A percentile compares a stretch with the other conserved stretches of the same genome.
Evolutionary conservation across 1,140 invertebrate genomes (phyloP).

Genomic region (Telenomus remus): DNA sequence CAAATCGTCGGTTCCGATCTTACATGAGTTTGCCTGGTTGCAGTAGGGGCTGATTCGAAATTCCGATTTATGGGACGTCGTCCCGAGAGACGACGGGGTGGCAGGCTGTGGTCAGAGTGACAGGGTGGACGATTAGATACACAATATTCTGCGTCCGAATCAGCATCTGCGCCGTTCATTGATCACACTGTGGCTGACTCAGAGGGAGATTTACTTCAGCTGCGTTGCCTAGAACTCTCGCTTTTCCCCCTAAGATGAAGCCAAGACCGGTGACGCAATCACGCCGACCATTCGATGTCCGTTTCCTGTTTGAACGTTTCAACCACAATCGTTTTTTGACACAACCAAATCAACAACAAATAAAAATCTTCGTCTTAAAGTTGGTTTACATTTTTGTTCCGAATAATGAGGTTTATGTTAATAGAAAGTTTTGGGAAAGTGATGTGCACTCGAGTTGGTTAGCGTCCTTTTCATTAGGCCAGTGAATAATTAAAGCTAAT

Average conservation of each 20-base stretch:
- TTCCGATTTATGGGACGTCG: conserved; percentile 72
- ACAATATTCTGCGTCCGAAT: conserved; percentile 69
- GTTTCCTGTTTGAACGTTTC: no score
- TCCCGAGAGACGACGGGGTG: conserved; percentile 63
- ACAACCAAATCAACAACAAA: no score
- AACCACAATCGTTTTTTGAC: no score
- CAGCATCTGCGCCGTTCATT: conserved; percentile 72
- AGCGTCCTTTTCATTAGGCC: conserved; percentile 37
- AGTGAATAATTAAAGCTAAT: conserved; percentile 57
- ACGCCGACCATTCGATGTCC: conserved; percentile 26
- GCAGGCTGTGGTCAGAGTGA: conserved; percentile 70
- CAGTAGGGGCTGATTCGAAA: conserved; percentile 62
- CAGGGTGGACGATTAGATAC: conserved; percentile 72
- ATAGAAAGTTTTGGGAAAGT: conserved; percentile 10
- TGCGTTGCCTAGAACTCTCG: conserved; percentile 24
- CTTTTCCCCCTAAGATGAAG: conserved; percentile 36
- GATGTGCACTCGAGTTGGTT: conserved; percentile 25
- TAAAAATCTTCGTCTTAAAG: no score
- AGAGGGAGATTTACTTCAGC: conserved; percentile 51
- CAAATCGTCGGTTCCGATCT: conserved; percentile 61
- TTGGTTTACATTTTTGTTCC: no score
- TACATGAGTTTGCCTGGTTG: conserved; percentile 54
- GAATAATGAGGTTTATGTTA: no score
- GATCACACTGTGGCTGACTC: conserved; percentile 64
- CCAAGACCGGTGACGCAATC: conserved; percentile 49